These are phyloP conservation scores for Drosophila quadrilineata DNA, from an alignment of 1,140 invertebrate species.

Conservation along the genomic window DNA sequence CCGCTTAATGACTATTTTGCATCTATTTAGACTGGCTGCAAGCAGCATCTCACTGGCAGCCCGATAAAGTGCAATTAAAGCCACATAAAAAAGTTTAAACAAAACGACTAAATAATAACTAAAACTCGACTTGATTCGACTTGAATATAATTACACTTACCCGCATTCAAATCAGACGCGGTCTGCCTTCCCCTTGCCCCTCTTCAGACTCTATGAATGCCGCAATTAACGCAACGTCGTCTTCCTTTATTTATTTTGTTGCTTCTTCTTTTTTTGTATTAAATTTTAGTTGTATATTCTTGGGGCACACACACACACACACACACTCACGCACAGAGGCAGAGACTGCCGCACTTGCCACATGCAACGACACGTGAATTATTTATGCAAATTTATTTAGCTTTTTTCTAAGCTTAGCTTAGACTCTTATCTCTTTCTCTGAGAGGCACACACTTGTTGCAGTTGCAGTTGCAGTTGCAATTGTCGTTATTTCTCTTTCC, in stretches of 20 bases:
- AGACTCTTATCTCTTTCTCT: conserved; percentile 29
- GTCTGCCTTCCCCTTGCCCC: too few relatives aligned
- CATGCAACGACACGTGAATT: conserved; percentile 70
- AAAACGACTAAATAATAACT: conserved; percentile 36
- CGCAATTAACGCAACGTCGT: conserved; percentile 23
- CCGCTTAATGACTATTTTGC: conserved; percentile 17
- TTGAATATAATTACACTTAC: conserved; percentile 51
- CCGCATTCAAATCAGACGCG: conserved; percentile 25
- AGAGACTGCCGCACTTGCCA: conserved; percentile 35
- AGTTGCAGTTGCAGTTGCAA: too few relatives aligned
- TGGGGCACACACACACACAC: neutral
- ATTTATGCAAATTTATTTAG: conserved; percentile 77
- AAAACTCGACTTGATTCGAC: conserved; percentile 13
- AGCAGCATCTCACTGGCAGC: too few relatives aligned
- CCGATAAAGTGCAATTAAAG: conserved; percentile 76
- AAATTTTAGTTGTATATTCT: conserved; percentile 28
- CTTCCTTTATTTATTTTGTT: neutral
- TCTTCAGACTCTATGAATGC: too few relatives aligned
- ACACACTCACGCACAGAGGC: conserved; percentile 14
- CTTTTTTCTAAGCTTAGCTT: conserved; percentile 56
- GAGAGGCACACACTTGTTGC: conserved; percentile 76
- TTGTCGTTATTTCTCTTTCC: too few relatives aligned
- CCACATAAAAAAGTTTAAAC: conserved; percentile 58
- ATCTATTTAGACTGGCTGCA: conserved; percentile 28
- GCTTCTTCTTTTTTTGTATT: conserved; percentile 16